Conservation (phyloP, 2,113 vertebrate species). For the Onychorhynchus coronatus region DNA sequence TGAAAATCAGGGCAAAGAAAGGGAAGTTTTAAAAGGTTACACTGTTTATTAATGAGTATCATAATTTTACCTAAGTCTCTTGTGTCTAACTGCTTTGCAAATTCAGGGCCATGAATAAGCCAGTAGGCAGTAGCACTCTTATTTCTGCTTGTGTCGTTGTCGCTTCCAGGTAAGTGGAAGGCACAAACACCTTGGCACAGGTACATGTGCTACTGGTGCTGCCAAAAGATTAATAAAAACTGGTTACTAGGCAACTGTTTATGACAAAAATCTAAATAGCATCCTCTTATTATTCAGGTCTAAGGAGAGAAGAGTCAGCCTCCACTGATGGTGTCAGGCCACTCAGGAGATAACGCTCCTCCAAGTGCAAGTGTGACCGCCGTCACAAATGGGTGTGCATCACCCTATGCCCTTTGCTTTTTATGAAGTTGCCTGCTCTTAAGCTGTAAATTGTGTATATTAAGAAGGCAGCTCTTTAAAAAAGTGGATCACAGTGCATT, state of each 20-base stretch:
- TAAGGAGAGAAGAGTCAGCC: background rate
- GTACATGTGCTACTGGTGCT: background rate
- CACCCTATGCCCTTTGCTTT: background rate
- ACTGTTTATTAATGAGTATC: background rate
- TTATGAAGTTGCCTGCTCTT: background rate
- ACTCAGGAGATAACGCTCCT: fast-evolving
- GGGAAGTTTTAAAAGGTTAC: background rate
- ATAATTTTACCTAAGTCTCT: background rate
- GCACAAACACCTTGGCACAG: background rate
- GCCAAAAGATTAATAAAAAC: background rate
- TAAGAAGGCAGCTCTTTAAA: background rate
- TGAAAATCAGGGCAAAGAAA: background rate
- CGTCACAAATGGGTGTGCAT: fast-evolving
- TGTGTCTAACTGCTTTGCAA: background rate
- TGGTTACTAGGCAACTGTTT: background rate
- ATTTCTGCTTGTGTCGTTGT: background rate
- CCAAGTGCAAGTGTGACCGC: fast-evolving
- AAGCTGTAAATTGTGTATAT: background rate
- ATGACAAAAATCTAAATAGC: background rate
- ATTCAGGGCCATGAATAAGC: background rate
- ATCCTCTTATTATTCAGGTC: background rate
- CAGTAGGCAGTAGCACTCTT: background rate
- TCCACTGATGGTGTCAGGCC: background rate
- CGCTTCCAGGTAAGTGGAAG: background rate
- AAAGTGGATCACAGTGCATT: background rate